Conservation (phyloP, 1,140 invertebrate genomes). For the Aphaenogaster rudis region DNA sequence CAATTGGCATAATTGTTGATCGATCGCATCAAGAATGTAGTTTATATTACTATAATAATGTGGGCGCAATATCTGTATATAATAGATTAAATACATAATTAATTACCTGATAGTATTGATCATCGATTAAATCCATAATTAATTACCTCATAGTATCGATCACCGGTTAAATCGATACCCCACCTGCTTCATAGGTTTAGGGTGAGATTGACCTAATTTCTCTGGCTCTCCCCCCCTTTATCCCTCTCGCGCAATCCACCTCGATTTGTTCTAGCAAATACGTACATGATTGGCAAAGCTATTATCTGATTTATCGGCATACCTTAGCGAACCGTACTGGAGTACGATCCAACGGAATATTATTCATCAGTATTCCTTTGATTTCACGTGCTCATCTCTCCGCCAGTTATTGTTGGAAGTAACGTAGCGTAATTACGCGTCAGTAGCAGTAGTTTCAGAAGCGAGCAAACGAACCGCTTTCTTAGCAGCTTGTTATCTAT, state of each 20-base stretch:
- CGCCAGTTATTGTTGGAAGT: not conserved
- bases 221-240: not conserved
- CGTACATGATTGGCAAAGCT: slow-evolving; percentile 22
- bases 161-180: not conserved
- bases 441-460: not conserved
- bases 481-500: not conserved
- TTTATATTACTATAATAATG: slow-evolving; percentile 37
- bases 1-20: not conserved
- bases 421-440: slow-evolving; percentile 33
- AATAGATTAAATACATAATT: slow-evolving; percentile 31
- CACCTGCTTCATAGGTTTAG: not conserved
- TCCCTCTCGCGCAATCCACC: not conserved
- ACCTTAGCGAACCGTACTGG: too few relatives aligned
- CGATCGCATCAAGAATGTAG: not conserved
- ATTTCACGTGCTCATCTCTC: not conserved
- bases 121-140: slow-evolving; percentile 39
- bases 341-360: not conserved
- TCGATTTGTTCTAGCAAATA: not conserved
- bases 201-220: slow-evolving; percentile 44
- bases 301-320: slow-evolving; percentile 7
- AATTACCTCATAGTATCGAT: slow-evolving; percentile 17
- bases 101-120: slow-evolving; percentile 16
- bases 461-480: slow-evolving; percentile 7
- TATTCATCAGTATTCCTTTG: not conserved
- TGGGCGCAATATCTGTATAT: not conserved